Evolutionary conservation across 1,140 invertebrate genomes (phyloP).

Genomic region (Eupeodes corollae): DNA sequence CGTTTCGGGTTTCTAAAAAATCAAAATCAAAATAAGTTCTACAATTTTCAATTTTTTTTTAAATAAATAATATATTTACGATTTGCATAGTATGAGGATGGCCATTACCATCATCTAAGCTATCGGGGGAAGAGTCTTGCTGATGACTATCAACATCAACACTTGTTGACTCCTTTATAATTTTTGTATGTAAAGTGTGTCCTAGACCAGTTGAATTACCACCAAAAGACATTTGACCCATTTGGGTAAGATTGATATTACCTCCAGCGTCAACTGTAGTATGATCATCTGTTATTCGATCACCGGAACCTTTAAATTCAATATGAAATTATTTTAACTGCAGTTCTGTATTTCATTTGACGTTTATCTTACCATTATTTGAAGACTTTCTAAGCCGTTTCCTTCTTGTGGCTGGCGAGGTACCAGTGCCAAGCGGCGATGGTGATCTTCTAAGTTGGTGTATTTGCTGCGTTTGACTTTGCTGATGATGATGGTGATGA

Average conservation of each 20-base stretch:
- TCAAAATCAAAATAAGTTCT: neutral
- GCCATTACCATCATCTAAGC: conserved; percentile 27
- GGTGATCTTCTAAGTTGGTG: conserved; percentile 33
- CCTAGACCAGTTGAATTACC: conserved; percentile 18
- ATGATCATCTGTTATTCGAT: conserved; percentile 40
- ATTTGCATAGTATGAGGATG: conserved; percentile 36
- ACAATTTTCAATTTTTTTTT: conserved; percentile 2
- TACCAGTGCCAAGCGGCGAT: conserved; percentile 29
- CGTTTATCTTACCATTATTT: conserved; percentile 31
- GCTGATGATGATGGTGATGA: conserved; percentile 22
- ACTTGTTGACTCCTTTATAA: conserved; percentile 28
- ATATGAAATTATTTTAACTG: neutral
- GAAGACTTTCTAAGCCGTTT: conserved; percentile 62
- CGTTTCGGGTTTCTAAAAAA: conserved; percentile 30
- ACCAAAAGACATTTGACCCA: conserved; percentile 35
- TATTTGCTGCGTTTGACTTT: conserved; percentile 25
- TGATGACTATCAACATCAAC: conserved; percentile 29
- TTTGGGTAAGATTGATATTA: conserved; percentile 31
- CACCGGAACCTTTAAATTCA: conserved; percentile 43
- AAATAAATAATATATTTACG: conserved; percentile 26
- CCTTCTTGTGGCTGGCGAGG: conserved; percentile 37
- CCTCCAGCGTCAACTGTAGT: conserved; percentile 27
- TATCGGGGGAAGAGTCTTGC: conserved; percentile 27
- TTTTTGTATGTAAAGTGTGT: conserved; percentile 31
- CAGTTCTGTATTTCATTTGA: conserved; percentile 7